A percentile compares a stretch with the other conserved stretches of the same genome.
Conservation (phyloP, 2,888 invertebrate genomes). For the Drosophila demipolita region DNA sequence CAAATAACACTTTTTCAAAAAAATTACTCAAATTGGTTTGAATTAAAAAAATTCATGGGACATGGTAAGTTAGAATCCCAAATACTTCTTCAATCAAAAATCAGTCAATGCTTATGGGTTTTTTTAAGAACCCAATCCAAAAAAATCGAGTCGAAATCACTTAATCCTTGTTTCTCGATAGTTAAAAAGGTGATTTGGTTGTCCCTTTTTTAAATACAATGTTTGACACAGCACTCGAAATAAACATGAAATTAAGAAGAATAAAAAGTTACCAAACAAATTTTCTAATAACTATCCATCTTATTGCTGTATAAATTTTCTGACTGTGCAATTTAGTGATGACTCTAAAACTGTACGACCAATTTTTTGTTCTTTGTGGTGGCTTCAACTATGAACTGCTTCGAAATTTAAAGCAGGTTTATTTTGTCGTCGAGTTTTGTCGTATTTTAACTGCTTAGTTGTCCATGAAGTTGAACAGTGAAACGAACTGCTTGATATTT, state of each 20-base stretch:
- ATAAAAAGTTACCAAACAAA: accelerated
- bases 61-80: background rate
- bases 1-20: background rate
- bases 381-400: background rate
- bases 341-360: background rate
- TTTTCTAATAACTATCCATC: too few species aligned
- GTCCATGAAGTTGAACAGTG: background rate
- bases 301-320: background rate
- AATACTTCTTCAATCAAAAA: background rate
- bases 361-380: background rate
- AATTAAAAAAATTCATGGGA: background rate
- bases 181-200: background rate
- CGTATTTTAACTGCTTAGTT: background rate
- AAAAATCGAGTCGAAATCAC: background rate
- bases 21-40: background rate
- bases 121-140: background rate
- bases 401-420: background rate
- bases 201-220: background rate
- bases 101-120: background rate
- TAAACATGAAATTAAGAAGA: background rate
- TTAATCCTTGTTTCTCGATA: background rate
- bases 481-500: background rate
- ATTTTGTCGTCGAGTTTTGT: background rate
- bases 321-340: background rate
- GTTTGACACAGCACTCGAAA: background rate